phyloP scores from a whole-genome alignment of 2,888 invertebrate species.

The Pherbina coryleti region DNA sequence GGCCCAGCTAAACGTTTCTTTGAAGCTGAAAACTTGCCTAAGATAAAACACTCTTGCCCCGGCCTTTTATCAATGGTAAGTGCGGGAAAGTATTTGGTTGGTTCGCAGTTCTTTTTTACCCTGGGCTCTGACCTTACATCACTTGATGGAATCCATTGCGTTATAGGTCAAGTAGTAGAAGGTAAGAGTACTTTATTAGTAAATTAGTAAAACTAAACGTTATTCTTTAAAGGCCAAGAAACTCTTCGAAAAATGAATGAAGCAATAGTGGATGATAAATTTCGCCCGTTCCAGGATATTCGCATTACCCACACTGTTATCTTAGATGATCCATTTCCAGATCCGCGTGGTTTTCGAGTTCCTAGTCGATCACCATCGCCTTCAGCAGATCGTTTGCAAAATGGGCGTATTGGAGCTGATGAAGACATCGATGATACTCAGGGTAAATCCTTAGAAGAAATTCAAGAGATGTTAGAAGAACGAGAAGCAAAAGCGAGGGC shows the following conservation, averaged over 20 bases:
- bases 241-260: conserved; percentile 92
- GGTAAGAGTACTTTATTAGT: conserved; percentile 66
- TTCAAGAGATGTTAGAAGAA: conserved; percentile 88
- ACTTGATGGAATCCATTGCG: conserved; percentile 90
- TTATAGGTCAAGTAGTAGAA: conserved; percentile 95
- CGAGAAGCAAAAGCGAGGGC: conserved; percentile 97
- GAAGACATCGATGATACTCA: conserved; percentile 92
- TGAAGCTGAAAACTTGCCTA: conserved; percentile 90
- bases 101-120: conserved; percentile 97
- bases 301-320: conserved; percentile 97
- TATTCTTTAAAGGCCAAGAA: conserved; percentile 71
- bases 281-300: conserved; percentile 94
- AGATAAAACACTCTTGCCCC: conserved; percentile 87
- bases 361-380: conserved; percentile 93
- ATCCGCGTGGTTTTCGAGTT: conserved; percentile 81
- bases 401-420: conserved; percentile 91
- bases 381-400: conserved; percentile 82
- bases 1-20: conserved; percentile 90
- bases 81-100: conserved; percentile 89
- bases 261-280: conserved; percentile 89
- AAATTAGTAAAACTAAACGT: neutral
- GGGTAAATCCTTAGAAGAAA: conserved; percentile 86
- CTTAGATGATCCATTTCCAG: conserved; percentile 95
- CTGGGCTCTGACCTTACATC: conserved; percentile 89
- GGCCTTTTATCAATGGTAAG: conserved; percentile 96